Evolutionary conservation across 2,113 vertebrate species (phyloP), one percentile per base, ranked within the genome.

Genomic region (Thymallus thymallus): DNA sequence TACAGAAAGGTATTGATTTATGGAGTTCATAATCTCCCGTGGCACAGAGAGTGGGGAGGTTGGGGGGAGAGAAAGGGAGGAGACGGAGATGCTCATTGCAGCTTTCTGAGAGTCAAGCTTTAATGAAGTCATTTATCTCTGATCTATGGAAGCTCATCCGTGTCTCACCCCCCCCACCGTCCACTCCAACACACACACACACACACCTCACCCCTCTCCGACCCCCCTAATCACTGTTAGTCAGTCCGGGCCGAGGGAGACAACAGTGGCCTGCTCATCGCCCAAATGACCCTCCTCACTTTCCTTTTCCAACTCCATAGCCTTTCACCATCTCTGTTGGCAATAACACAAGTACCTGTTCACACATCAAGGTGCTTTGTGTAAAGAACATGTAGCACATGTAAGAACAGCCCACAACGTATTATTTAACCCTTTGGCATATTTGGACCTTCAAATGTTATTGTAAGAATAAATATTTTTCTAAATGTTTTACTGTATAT

Each of bases 81-180:
- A 62, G 58, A 35, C 80, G 84, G 78, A 77, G 86, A 85, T 67
- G 78, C 85, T 92, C 83, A 88, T 91, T 89, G 76, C 76, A 79
- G 86, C 84, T 83, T 84, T 86, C 80, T 81, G 90, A 79, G 82
- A 87, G 83, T 82, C 80, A 79, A 74, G 80, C 83, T 90, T 90
- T 92, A 92, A 92, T 92, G 90, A 92, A 91, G 88, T 90, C 75
- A 92, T 92, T 92, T 92, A 92, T 92, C 90, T 92, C 85, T 82
- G 83, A 93, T 93, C 88, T 88, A 81, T 83, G 82, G 78, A 85
- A 80, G 84, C 89, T 83, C 65, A 46, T 6, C 73, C 72, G 45
- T 23, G 20, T 18, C 65, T 77, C 41, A n/a, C n/a, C n/a, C n/a
- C n/a, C n/a, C n/a, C n/a, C n/a, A n/a, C n/a, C n/a, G n/a, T n/a